Base-by-base conservation (phyloP, 2,797 vertebrate species). In the Tamandua tetradactyla region DNA sequence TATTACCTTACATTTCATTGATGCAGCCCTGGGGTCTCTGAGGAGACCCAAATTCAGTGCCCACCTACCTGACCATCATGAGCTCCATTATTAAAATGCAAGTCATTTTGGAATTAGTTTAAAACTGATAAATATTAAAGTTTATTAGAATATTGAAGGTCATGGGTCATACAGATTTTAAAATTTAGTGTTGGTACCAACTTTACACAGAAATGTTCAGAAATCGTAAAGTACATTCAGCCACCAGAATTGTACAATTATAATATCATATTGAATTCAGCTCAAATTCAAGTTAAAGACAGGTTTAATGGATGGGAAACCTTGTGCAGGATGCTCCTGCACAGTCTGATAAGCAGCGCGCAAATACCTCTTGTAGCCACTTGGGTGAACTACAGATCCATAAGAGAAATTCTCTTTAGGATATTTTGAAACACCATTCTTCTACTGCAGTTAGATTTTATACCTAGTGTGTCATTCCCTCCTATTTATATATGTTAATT, bases 381-480 rank as follows among this genome's bases (percentile, higher is more conserved):
- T 83, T 80, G 61, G 92, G 55, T 95, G 81, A 78, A 89, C 52
- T 68, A 52, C 12, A 89, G 35, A 93, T 76, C 94, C 40, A 64
- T 8, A 59, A 75, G 75, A 86, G 44, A 95, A 91, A 5, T 44
- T 88, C 69, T 96, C 57, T 93, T 42, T n/a, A 64, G 3, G 74
- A 37, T 62, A 76, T 95, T 96, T 95, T 91, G n/a, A 97, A 95
- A 89, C 87, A 40, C 47, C 17, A 66, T 85, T 87, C 52, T 81
- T 42, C 68, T 94, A 52, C 78, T 96, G 78, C 4, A 55, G 71
- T 89, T 91, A 47, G 89, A 55, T 75, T 76, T 57, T 55, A 49
- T 95, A 42, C 27, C 40, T 32, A 64, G 15, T 14, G 4, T 96
- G 61, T 37, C 82, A 85, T 59, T 78, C 66, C 66, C 88, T 96